phyloP scores from a whole-genome alignment of 2,797 vertebrate genomes.

The Aulostomus chinensis region DNA sequence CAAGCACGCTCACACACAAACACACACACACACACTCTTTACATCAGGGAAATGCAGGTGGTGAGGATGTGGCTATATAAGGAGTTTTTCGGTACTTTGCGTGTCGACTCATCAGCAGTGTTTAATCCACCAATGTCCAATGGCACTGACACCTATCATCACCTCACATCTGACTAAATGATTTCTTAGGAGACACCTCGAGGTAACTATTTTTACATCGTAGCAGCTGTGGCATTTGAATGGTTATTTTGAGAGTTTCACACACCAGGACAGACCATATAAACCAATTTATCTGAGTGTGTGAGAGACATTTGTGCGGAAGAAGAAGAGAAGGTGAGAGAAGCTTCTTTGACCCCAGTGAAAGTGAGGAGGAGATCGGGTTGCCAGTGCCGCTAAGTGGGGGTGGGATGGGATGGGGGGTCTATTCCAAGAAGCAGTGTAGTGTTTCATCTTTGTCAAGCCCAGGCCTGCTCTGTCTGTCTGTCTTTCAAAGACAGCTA shows the following conservation, averaged over 20 bases:
- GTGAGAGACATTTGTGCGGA: conserved; percentile 15
- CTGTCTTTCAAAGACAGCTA: conserved; percentile 56
- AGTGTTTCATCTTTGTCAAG: conserved; percentile 72
- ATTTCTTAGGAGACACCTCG: conserved; percentile 67
- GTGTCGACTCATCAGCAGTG: conserved; percentile 12
- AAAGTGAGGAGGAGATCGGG: conserved; percentile 64
- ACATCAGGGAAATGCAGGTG: no score
- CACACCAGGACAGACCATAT: conserved; percentile 23
- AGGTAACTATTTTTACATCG: conserved; percentile 72
- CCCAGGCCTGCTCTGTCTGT: conserved; percentile 30
- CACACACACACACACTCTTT: no score
- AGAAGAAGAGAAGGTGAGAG: conserved; percentile 49
- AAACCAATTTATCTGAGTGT: conserved; percentile 29
- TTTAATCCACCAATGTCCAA: conserved; percentile 29
- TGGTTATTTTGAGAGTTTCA: conserved; percentile 77
- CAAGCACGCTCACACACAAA: no score
- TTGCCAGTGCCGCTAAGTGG: conserved; percentile 53
- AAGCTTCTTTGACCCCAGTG: conserved; percentile 42
- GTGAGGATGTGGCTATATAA: no score
- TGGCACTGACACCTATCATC: conserved; percentile 45
- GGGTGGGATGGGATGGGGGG: background rate
- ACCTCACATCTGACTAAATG: conserved; percentile 57
- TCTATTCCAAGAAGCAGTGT: conserved; percentile 72
- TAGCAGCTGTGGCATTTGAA: conserved; percentile 77
- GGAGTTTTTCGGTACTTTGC: no score